Base-by-base conservation (phyloP, 37 sponge, comb jelly and placozoan species). In the Diacarnus erythraeanus region DNA sequence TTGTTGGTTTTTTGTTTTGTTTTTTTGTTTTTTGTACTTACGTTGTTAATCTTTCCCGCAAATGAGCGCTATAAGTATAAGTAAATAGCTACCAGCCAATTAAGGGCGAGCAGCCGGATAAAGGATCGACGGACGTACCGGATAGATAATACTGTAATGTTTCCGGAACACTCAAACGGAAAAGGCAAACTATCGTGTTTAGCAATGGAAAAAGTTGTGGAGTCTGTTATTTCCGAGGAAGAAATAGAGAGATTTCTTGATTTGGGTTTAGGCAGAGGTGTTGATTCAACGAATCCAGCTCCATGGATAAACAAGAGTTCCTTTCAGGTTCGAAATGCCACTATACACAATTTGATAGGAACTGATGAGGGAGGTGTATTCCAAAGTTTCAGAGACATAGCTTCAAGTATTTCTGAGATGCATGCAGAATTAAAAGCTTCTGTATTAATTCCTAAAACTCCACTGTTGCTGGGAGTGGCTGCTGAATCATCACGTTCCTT, bases 281-380 rank as follows among this genome's bases (percentile, higher is more conserved):
- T 84, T 2, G 72, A 84, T 69, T 66, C 57, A 2, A 69, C 78
- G 6, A 37, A 42, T 33, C 34, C 15, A 3, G 69, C 38, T 2
- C 85, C 85, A 1, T 84, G 85, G 85, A 59, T 26, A 30, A 58
- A 77, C 33, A 84, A 84, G 63, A 70, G 59, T 38, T 76, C 85
- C 41, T 84, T 84, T 41, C 71, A 80, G 69, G 82, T 73, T 17
- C 34, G 82, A 23, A 20, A 36, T 15, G 74, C 40, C 31, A 59
- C 42, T 9, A 38, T 26, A 3, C 47, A 59, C 47, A 75, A 64
- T 61, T 29, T 80, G 29, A 72, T 87, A 26, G 87, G 87, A 41
- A 87, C 77, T 35, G 87, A 87, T 35, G 81, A 87, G 54, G 87
- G 87, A 20, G 87, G 87, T 10, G 61, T 78, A 29, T 39, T 87